Conservation (phyloP, 2,113 vertebrate species). For the Felis chaus region DNA sequence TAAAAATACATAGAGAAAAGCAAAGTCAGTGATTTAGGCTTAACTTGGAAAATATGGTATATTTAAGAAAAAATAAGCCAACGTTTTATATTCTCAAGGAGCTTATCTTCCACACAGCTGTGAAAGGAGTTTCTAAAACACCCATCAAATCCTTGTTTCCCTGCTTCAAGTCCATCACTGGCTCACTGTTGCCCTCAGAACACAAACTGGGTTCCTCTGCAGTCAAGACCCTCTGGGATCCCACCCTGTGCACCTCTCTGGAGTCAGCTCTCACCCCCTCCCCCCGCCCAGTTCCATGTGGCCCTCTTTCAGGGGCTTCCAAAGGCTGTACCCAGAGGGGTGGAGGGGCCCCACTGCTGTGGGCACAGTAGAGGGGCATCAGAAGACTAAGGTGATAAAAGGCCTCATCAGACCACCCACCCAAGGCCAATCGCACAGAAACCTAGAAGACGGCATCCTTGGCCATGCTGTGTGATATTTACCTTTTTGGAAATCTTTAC, state of each 20-base stretch:
- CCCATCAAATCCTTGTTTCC: neutral
- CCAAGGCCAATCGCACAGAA: neutral
- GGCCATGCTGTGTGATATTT: neutral
- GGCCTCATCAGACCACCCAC: neutral
- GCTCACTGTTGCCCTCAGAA: neutral
- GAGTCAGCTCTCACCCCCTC: neutral
- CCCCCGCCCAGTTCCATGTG: too few relatives aligned
- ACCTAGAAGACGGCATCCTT: neutral
- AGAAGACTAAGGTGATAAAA: neutral
- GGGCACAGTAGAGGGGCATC: neutral
- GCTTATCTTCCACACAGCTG: neutral
- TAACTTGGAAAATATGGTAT: neutral
- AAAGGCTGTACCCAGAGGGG: neutral
- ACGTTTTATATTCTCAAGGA: neutral
- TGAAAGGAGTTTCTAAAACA: neutral
- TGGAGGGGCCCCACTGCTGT: neutral
- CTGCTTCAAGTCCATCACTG: neutral
- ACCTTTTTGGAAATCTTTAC: constrained; percentile 59
- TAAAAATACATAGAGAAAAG: constrained; percentile 22
- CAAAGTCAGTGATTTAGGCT: neutral
- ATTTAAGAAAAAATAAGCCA: neutral
- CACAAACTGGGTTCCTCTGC: neutral
- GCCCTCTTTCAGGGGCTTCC: neutral
- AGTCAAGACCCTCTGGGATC: neutral
- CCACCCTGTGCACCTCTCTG: neutral